Evolutionary conservation across 2,797 vertebrate species (phyloP).

Genomic region (Lagodon rhomboides): DNA sequence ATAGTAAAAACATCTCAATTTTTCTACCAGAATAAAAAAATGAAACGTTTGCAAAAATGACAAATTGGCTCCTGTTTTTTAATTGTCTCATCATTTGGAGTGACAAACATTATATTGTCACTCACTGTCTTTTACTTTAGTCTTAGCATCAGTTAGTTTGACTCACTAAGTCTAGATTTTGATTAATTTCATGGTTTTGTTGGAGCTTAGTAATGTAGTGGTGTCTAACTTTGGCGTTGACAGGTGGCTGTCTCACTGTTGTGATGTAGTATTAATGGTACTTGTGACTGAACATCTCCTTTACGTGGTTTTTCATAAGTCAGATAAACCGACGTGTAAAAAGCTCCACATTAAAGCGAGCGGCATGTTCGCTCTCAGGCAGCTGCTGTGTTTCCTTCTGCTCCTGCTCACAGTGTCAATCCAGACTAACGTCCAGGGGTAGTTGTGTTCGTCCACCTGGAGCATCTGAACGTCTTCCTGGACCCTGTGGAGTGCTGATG

Average conservation of each 20-base stretch:
- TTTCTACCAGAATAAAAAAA: background rate
- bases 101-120: too few relatives aligned
- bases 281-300: background rate
- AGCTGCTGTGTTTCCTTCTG: background rate
- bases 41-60: background rate
- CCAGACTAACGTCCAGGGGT: conserved; percentile 28
- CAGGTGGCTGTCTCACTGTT: background rate
- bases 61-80: background rate
- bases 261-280: background rate
- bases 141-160: too few relatives aligned
- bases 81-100: background rate
- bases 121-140: background rate
- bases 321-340: background rate
- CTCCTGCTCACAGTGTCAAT: conserved; percentile 24
- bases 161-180: background rate
- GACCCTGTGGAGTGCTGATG: background rate
- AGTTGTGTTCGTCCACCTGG: conserved; percentile 11
- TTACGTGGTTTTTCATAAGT: background rate
- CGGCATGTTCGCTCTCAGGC: background rate
- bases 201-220: too few relatives aligned
- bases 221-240: too few relatives aligned
- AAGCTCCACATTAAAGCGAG: background rate
- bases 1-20: background rate
- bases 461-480: background rate
- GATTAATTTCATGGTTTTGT: background rate